Evolutionary conservation across 1,140 invertebrate species (phyloP).

Genomic region (Rhopalosiphum maidis): DNA sequence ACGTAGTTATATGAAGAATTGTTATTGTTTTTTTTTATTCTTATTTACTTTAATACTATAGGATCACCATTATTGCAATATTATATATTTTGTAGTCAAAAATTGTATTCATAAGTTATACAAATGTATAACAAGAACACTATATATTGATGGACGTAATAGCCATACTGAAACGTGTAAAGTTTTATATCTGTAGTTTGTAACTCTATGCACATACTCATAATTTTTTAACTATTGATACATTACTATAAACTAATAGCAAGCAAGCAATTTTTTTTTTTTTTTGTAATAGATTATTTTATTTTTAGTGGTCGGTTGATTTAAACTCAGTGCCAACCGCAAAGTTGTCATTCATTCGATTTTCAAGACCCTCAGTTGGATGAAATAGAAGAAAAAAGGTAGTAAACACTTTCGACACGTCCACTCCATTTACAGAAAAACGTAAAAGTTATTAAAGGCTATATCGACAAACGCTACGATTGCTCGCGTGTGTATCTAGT

Average conservation of each 20-base stretch:
- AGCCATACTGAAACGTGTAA: not conserved
- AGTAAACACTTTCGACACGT: conserved; percentile 16
- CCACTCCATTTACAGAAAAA: not conserved
- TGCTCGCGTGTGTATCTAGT: not conserved
- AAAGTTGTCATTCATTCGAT: not conserved
- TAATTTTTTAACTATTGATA: not conserved
- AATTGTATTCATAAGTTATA: not conserved
- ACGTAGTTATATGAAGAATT: not conserved
- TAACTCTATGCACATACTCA: not conserved
- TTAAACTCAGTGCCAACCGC: not conserved
- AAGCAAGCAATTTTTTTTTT: not conserved
- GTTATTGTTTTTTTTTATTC: not conserved
- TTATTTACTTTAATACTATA: not conserved
- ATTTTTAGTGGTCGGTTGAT: not conserved
- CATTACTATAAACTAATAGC: not conserved
- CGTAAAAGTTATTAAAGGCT: conserved; percentile 30
- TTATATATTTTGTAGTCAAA: too few relatives aligned
- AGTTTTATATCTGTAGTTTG: not conserved
- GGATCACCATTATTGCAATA: not conserved
- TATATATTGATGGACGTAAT: not conserved
- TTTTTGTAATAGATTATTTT: not conserved
- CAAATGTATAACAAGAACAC: not conserved
- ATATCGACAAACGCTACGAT: not conserved
- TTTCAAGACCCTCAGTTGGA: not conserved
- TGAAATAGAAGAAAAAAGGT: not conserved